These are phyloP conservation scores for Bellardia bayeri DNA, from an alignment of 2,888 invertebrate species.

Conservation along the genomic window DNA sequence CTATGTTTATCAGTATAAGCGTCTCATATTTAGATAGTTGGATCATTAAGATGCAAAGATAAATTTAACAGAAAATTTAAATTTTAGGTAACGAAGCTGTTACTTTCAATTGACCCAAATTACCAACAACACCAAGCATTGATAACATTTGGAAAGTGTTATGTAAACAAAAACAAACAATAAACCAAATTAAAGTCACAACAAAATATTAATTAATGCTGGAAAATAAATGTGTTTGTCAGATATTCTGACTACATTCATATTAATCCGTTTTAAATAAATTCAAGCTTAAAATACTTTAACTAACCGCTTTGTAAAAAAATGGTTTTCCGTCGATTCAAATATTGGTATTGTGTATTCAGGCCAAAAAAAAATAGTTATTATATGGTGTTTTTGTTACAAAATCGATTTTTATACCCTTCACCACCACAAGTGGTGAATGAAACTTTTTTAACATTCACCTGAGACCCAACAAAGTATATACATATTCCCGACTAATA, in stretches of 20 bases:
- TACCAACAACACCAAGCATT: background rate
- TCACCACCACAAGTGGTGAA: too few species aligned
- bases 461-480: too few species aligned
- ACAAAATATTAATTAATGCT: background rate
- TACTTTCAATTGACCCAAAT: conserved; percentile 32
- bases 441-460: too few species aligned
- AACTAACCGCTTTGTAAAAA: too few species aligned
- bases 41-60: conserved; percentile 36
- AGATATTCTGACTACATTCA: background rate
- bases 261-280: background rate
- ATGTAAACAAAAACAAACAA: background rate
- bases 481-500: too few species aligned
- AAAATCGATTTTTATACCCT: too few species aligned
- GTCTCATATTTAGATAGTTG: background rate
- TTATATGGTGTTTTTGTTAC: too few species aligned
- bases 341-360: too few species aligned
- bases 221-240: background rate
- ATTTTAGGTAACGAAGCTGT: conserved; percentile 30
- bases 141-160: background rate
- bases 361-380: too few species aligned
- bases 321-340: too few species aligned
- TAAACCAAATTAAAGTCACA: background rate
- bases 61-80: conserved; percentile 26
- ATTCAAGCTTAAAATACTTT: background rate
- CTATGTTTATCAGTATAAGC: background rate